Base-by-base conservation (phyloP, 2,888 invertebrate species). In the Antheraea assamensis region DNA sequence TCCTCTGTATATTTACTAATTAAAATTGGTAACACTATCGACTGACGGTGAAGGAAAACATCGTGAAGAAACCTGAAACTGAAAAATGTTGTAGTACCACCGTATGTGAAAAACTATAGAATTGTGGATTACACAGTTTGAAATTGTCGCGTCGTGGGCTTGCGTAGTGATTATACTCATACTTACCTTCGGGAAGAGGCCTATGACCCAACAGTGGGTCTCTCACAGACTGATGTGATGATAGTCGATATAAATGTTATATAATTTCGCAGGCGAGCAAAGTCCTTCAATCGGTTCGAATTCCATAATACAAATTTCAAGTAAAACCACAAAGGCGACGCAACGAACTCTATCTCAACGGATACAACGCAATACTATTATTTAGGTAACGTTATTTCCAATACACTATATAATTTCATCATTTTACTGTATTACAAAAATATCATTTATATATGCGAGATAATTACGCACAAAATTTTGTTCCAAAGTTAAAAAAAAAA, bases 221-320 rank as follows among this genome's bases (percentile, higher is more conserved):
- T 42, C 10, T 42, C 10, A 42, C 8, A 42, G 8, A 1, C 42
- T 8, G 8, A 10, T 42, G 5, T 42, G 10, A 7, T 42, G 5
- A 42, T 42, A 42, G 10, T 7, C 42, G 42, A 42, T n/a, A 3
- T 58, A 24, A 61, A 30, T 61, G 8, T 61, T 27, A 27, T 17
- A 10, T 58, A 13, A 5, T 24, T 71, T 96, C 96, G 2, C 95
- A 97, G 97, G 96, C 96, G 85, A 97, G 97, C 90, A 97, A 97
- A 95, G 96, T 97, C 73, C 94, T 97, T 64, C 95, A 96, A 80
- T 97, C 97, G 31, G 95, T 96, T 75, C 95, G 97, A 79, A 96
- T 97, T 81, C 97, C 97, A 77, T 96, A 97, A 91, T 96, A 96
- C 80, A 77, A 82, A 83, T 75, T 79, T 75, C 74, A 2, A 68